Percentiles rank a stretch among this genome's conserved stretches.
Evolutionary conservation across 30 jellyfish, hydroid and myxozoan genomes (phyloP).

Genomic region (Chironex yamaguchii): DNA sequence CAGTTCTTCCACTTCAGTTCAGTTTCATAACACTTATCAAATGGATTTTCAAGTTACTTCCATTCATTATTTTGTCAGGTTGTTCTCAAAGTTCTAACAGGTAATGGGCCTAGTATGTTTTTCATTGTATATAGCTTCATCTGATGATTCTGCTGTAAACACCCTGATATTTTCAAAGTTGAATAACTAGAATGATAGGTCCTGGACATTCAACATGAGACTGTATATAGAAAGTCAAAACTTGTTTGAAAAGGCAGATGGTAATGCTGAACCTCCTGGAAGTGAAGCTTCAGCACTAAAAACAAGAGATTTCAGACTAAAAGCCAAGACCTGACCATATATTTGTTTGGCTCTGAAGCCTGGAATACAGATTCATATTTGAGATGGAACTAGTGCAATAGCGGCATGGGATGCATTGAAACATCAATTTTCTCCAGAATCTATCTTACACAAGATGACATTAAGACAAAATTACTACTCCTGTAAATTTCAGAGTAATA

Average conservation of each 20-base stretch:
- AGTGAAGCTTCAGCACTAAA: slow-evolving; percentile 26
- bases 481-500: neutral
- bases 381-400: slow-evolving; percentile 17
- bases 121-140: no score
- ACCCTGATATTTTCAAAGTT: slow-evolving; percentile 45
- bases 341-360: slow-evolving; percentile 57
- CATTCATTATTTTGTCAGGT: neutral
- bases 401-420: slow-evolving; percentile 47
- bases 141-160: slow-evolving; percentile 52
- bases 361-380: slow-evolving; percentile 24
- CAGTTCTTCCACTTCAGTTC: no score
- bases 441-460: slow-evolving; percentile 19
- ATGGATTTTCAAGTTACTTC: no score
- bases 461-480: slow-evolving; percentile 41
- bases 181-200: slow-evolving; percentile 28
- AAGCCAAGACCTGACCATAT: slow-evolving; percentile 36
- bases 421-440: slow-evolving; percentile 38
- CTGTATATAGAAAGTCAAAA: slow-evolving; percentile 42
- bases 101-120: slow-evolving; percentile 57
- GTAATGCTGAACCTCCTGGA: slow-evolving; percentile 51
- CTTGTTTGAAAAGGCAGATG: slow-evolving; percentile 55
- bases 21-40: no score
- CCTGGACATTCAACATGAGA: slow-evolving; percentile 62
- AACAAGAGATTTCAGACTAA: neutral
- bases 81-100: slow-evolving; percentile 13